Conservation (phyloP, 2,888 invertebrate species). For the Adineta ricciae region DNA sequence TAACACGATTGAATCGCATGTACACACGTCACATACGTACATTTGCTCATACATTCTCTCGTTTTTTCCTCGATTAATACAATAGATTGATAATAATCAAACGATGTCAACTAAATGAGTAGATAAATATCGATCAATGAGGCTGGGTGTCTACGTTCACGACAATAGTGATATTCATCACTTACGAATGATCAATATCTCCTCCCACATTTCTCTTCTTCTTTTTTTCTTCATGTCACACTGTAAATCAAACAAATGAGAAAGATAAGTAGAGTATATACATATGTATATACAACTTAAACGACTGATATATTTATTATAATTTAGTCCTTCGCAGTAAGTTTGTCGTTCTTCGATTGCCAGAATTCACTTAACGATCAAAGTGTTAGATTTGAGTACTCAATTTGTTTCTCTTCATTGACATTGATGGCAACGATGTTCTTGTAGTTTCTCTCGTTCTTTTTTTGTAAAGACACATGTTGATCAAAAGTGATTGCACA, state of each 20-base stretch:
- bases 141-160: not conserved
- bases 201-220: not conserved
- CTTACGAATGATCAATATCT: not conserved
- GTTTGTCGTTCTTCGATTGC: no score
- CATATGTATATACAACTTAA: not conserved
- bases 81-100: not conserved
- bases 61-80: not conserved
- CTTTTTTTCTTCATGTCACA: not conserved
- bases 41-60: not conserved
- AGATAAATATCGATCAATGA: not conserved
- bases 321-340: not conserved
- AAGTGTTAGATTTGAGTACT: not conserved
- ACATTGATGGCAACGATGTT: not conserved
- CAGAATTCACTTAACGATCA: not conserved
- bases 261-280: not conserved
- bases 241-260: not conserved
- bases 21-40: no score
- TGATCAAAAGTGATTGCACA: not conserved
- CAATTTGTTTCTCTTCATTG: not conserved
- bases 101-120: not conserved
- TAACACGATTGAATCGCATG: no score
- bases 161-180: not conserved
- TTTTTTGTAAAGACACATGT: not conserved
- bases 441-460: not conserved
- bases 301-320: not conserved